phyloP scores from a whole-genome alignment of 2,797 vertebrate species.

The Tenualosa thibaudeaui region DNA sequence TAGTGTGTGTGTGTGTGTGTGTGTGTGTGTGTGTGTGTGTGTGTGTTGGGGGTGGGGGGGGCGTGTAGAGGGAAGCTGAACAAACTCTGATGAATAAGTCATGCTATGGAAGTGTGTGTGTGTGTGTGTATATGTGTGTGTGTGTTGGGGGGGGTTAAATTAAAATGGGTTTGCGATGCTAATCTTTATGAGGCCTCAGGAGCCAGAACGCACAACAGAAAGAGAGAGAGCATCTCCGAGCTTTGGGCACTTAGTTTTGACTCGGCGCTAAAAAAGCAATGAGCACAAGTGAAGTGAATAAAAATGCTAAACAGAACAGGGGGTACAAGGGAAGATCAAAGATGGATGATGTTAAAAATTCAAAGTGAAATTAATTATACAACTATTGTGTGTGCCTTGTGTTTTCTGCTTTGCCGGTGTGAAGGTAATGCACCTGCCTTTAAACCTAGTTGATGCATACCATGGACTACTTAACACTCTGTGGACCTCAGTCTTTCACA shows the following conservation, averaged over 20 bases:
- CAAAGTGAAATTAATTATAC: not conserved
- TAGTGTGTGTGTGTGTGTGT: too few species aligned
- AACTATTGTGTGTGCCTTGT: not conserved
- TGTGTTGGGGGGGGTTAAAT: not conserved
- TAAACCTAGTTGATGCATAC: not conserved
- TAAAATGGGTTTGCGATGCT: not conserved
- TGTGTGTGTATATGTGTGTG: too few species aligned
- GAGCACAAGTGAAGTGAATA: not conserved
- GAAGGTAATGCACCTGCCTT: not conserved
- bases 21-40: too few species aligned
- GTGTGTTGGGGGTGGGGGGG: not conserved
- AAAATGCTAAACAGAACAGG: not conserved
- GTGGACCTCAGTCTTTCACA: not conserved
- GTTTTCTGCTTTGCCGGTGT: not conserved
- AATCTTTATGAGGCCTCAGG: not conserved
- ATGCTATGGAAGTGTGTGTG: not conserved
- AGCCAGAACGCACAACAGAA: not conserved
- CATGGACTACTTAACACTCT: not conserved
- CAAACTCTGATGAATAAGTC: slow-evolving; percentile 10
- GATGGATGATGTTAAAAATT: slow-evolving; percentile 10
- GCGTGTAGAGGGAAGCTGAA: not conserved
- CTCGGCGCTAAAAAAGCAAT: not conserved
- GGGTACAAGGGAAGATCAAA: not conserved
- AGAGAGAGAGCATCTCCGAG: not conserved
- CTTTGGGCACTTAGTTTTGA: not conserved